Evolutionary conservation across 2,888 invertebrate genomes (phyloP).

Genomic region (Drosophila picticornis): DNA sequence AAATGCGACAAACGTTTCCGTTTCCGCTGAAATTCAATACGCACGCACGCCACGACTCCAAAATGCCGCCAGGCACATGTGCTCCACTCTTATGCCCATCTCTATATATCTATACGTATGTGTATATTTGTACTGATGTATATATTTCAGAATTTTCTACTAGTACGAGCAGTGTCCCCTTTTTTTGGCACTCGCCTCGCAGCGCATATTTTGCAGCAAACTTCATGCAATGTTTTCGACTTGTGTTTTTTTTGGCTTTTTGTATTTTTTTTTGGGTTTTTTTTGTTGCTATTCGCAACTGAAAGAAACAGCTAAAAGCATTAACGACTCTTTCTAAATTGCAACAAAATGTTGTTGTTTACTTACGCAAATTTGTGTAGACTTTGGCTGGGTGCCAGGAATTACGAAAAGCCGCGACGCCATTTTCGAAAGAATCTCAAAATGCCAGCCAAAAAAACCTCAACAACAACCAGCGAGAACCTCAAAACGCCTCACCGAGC

Average conservation of each 20-base stretch:
- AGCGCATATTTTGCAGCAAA: slow-evolving; percentile 43
- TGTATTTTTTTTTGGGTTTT: neutral
- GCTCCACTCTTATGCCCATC: slow-evolving; percentile 13
- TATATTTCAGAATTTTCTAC: neutral
- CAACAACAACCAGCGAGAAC: slow-evolving; percentile 26
- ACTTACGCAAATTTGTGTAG: slow-evolving; percentile 79
- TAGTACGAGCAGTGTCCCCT: slow-evolving; percentile 40
- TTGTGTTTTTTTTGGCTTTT: slow-evolving; percentile 1
- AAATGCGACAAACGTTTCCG: slow-evolving; percentile 46
- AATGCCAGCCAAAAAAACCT: slow-evolving; percentile 35
- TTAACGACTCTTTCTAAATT: slow-evolving; percentile 68
- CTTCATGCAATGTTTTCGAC: slow-evolving; percentile 35
- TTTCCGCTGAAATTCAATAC: slow-evolving; percentile 61
- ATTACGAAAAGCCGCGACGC: slow-evolving; percentile 67
- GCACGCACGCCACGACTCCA: slow-evolving; percentile 21
- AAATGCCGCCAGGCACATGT: slow-evolving; percentile 21
- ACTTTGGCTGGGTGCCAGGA: slow-evolving; percentile 72
- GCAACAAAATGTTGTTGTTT: slow-evolving; percentile 78
- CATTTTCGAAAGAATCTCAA: slow-evolving; percentile 47
- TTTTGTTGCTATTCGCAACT: slow-evolving; percentile 14
- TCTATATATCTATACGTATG: neutral
- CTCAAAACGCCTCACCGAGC: slow-evolving; percentile 15
- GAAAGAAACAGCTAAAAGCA: slow-evolving; percentile 44
- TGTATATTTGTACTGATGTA: neutral
- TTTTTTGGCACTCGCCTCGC: slow-evolving; percentile 49